Evolutionary conservation across 1,140 invertebrate genomes (phyloP).

Genomic region (Anagrus nilaparvatae): DNA sequence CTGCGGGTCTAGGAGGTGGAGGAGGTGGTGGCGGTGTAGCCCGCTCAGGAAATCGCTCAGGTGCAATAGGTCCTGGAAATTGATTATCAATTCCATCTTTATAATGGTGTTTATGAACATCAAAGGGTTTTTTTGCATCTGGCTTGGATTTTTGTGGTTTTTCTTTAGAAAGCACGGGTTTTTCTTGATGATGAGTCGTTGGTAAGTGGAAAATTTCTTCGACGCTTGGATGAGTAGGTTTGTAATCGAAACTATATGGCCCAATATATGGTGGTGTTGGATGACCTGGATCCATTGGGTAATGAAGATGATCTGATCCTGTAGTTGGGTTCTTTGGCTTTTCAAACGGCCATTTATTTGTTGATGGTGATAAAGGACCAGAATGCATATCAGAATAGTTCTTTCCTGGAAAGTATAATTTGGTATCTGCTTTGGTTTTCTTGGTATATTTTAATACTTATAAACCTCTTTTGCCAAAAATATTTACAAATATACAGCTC

Average conservation of each 20-base stretch:
- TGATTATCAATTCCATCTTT: constrained; percentile 25
- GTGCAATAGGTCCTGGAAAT: constrained; percentile 32
- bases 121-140: constrained; percentile 34
- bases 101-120: constrained; percentile 27
- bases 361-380: no score
- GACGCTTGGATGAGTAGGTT: constrained; percentile 28
- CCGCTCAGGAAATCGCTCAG: constrained; percentile 27
- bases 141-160: constrained; percentile 23
- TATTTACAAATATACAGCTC: no score
- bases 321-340: no score
- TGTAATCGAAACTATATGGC: constrained; percentile 40
- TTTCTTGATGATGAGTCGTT: constrained; percentile 22
- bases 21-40: background rate
- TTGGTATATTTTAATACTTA: no score
- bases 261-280: constrained; percentile 36
- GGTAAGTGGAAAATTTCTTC: constrained; percentile 34
- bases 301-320: constrained; percentile 28
- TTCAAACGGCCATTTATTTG: no score
- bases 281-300: constrained; percentile 38
- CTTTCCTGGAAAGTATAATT: no score
- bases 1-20: background rate
- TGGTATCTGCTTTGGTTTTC: no score
- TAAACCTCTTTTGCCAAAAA: no score
- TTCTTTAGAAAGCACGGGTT: constrained; percentile 21
- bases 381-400: no score